Evolutionary conservation across 2,113 vertebrate species (phyloP), one percentile per base, ranked within the genome.

Genomic region (Stictonetta naevosa): DNA sequence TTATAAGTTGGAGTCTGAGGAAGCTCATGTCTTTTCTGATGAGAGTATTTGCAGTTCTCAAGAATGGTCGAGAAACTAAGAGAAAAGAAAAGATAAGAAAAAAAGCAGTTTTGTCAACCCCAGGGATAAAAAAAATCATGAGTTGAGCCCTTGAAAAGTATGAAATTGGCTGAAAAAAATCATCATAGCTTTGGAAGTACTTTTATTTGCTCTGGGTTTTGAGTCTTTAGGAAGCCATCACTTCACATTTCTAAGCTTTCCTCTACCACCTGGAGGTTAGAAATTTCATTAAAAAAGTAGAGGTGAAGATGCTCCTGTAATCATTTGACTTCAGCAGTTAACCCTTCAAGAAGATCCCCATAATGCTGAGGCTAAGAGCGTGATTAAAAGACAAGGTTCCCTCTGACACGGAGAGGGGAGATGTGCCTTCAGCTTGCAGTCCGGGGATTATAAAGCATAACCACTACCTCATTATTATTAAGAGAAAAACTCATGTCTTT

Each of bases 181-280:
- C 64, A 46, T 48, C 74, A 92, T 31, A 76, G 94, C 67, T 66
- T 79, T 80, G 63, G 74, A 91, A 93, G 50, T 52, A 62, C 82
- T 95, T 95, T 90, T 94, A 96, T 95, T 96, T 96, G 90, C 90
- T 95, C 46, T 94, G 95, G 71, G 89, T 85, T 86, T 94, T 91
- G 82, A 93, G 90, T 80, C 71, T 90, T 95, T 74, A 90, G 92
- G 88, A 95, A 83, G 90, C 92, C 79, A 93, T 83, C 75, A 31
- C 58, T 92, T 93, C 33, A 0, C 53, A 40, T 83, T 76, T 92
- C 73, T 40, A 88, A 90, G 93, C 71, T 80, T 88, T 93, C 40
- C 63, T 68, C 78, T 80, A 91, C 82, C 62, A 91, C 94, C 91
- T 83, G 91, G 71, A 94, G 94, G 90, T 91, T 69, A 86, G 91